phyloP scores from a whole-genome alignment of 2,797 vertebrate species.

The Schizothorax lantsangensis region DNA sequence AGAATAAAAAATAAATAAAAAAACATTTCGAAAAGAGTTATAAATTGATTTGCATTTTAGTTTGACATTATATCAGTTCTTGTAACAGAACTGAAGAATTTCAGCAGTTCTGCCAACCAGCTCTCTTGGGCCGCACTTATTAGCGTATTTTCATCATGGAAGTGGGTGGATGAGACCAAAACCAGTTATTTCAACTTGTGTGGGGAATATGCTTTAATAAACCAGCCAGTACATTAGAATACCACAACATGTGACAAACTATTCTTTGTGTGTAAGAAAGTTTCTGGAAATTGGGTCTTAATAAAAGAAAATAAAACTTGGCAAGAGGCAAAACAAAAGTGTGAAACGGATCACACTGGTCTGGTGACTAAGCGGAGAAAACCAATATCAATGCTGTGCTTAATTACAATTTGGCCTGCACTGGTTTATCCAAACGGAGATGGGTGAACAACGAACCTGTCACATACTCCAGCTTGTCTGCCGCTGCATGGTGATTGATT shows the following conservation, averaged over 20 bases:
- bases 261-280: background rate
- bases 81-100: too few relatives aligned
- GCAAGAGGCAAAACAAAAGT: background rate
- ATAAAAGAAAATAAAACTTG: background rate
- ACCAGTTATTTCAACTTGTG: constrained; percentile 7
- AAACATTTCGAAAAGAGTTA: too few relatives aligned
- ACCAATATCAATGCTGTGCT: background rate
- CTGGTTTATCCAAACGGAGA: constrained; percentile 10
- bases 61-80: too few relatives aligned
- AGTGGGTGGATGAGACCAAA: background rate
- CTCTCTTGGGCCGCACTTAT: constrained; percentile 15
- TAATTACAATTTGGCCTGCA: background rate
- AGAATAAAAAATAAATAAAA: too few relatives aligned
- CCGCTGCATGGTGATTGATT: constrained; percentile 20
- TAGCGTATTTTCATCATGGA: background rate
- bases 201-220: background rate
- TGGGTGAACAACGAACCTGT: background rate
- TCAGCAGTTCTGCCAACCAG: background rate
- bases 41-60: too few relatives aligned
- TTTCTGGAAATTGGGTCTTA: background rate
- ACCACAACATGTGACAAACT: background rate
- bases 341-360: background rate
- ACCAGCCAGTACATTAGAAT: too few relatives aligned
- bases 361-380: background rate
- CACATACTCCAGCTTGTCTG: background rate